A percentile compares a stretch with the other conserved stretches of the same genome.
phyloP scores from a whole-genome alignment of 2,113 vertebrate genomes.

The Oreocharis arfaki region DNA sequence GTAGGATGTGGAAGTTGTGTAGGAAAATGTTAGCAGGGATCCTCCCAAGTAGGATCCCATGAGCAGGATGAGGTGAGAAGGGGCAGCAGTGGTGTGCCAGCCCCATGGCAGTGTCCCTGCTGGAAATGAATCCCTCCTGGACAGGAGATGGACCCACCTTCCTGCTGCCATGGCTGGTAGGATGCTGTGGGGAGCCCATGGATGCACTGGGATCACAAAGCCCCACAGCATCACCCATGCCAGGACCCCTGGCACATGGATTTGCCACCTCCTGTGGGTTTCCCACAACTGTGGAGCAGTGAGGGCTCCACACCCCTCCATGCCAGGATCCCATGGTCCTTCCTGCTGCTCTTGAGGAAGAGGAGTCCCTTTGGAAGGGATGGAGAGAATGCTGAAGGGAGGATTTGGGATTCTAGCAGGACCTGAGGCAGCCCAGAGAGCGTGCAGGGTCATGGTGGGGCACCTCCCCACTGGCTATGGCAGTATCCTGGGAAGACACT shows the following conservation, averaged over 20 bases:
- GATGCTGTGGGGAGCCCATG: not conserved
- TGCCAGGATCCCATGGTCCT: accelerated
- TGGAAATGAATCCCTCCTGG: not conserved
- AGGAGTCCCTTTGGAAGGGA: accelerated
- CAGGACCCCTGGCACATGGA: not conserved
- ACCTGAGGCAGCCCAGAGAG: not conserved
- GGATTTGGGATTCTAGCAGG: not conserved
- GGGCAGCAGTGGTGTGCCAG: not conserved
- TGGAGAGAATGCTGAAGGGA: not conserved
- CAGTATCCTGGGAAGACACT: not conserved
- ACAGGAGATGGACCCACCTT: not conserved
- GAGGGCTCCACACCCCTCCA: not conserved
- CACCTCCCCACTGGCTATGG: not conserved
- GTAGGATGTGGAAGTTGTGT: not conserved
- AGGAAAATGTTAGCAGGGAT: not conserved
- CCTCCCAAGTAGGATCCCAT: not conserved
- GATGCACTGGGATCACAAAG: not conserved
- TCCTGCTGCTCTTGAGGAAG: accelerated
- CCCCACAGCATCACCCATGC: not conserved
- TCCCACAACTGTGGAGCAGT: accelerated
- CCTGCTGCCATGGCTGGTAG: accelerated
- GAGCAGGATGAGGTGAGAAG: accelerated
- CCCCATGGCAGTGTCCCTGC: not conserved
- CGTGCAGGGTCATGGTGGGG: accelerated
- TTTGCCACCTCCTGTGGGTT: not conserved